Evolutionary conservation across 1,140 invertebrate genomes (phyloP), one percentile per base, ranked within the genome.

Genomic region (Choristoneura fumiferana): DNA sequence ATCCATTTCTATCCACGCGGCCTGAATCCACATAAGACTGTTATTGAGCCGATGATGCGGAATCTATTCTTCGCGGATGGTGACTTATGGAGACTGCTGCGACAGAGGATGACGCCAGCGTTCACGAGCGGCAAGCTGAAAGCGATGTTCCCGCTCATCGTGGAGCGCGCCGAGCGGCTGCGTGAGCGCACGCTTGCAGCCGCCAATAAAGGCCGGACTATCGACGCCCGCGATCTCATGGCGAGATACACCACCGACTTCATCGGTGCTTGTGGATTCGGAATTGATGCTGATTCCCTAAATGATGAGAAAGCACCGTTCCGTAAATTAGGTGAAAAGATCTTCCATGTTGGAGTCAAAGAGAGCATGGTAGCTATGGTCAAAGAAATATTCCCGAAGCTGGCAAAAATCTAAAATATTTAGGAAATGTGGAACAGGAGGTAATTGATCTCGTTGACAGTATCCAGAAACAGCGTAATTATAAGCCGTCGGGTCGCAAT

Each of bases 71-170:
- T 59, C 35, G 69, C 79, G 49, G 76, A 84, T 56, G 76, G 78
- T 0, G 76, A 89, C n/a, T 64, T 88, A 62, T 93, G 92, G 92
- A 87, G 81, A 43, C 72, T 81, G 29, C 62, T 93, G 8, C 75
- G 92, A 12, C 74, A 87, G 9, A 91, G 92, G 58, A 67, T 93
- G 17, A 90, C 89, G 4, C 92, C 92, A 0, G 90, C 90, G 4
- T 93, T 93, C 67, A 91, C 90, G 0, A 89, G 89, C 0, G 89
- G 89, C 29, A 92, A 92, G 69, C 82, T 93, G 29, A 91, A 91
- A 54, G 69, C 76, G 0, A 92, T 93, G 90, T 91, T 92, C 43
- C 71, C 77, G 4, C 71, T 83, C 0, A 78, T 90, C 6, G 73
- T 73, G 13, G 81, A 81, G 33, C 77, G 81, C 35, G 82, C 75